These are phyloP conservation scores for Eucidaris tribuloides DNA, from an alignment of 35 echinoderm and acorn worm species.

Conservation along the genomic window DNA sequence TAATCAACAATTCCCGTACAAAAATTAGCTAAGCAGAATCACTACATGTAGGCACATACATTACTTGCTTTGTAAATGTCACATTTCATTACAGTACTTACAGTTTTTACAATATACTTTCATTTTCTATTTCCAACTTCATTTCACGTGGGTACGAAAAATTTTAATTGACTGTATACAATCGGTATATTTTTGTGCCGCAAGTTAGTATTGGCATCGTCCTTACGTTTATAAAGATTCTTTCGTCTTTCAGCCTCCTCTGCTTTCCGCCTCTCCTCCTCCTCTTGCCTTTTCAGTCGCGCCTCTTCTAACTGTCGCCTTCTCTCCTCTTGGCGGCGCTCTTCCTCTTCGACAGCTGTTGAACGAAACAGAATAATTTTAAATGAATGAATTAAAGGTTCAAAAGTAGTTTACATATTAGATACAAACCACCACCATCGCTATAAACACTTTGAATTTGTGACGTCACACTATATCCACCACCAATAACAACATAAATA, in stretches of 20 bases:
- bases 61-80: not conserved
- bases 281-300: slow-evolving; percentile 30
- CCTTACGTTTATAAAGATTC: slow-evolving; percentile 73
- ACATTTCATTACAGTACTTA: not conserved
- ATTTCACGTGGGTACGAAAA: not conserved
- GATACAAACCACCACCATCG: too few species aligned
- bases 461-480: too few species aligned
- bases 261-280: slow-evolving; percentile 35
- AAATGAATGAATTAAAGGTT: too few species aligned
- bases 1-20: too few species aligned
- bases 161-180: not conserved
- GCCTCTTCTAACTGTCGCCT: slow-evolving; percentile 19
- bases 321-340: slow-evolving; percentile 15
- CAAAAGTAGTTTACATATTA: too few species aligned
- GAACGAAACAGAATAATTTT: not conserved
- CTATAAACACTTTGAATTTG: too few species aligned
- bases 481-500: too few species aligned
- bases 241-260: slow-evolving; percentile 62
- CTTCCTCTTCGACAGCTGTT: slow-evolving; percentile 27
- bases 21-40: too few species aligned
- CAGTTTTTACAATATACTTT: not conserved
- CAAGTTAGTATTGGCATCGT: not conserved
- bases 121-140: not conserved
- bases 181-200: not conserved
- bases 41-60: too few species aligned